Percentiles rank a stretch among this genome's conserved stretches.
Evolutionary conservation across 2,113 vertebrate species (phyloP).

Genomic region (Herpailurus yagouaroundi): DNA sequence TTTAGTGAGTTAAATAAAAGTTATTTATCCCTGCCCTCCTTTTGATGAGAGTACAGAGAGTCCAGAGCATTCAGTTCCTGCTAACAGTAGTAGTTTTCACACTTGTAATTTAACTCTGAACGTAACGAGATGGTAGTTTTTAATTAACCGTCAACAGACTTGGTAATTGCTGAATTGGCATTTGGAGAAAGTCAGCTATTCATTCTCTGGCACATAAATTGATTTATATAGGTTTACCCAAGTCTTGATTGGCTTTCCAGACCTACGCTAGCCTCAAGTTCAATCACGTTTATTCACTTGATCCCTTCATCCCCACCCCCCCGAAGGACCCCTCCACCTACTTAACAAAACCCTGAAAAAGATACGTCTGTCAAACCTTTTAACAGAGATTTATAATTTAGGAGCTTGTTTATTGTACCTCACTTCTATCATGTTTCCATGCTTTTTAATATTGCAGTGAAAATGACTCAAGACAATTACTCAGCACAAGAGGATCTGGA

Average conservation of each 20-base stretch:
- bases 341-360: not conserved
- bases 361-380: not conserved
- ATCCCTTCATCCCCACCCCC: not conserved
- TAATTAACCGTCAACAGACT: slow-evolving; percentile 73
- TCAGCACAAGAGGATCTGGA: not conserved
- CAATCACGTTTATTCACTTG: not conserved
- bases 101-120: slow-evolving; percentile 65
- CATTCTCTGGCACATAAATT: slow-evolving; percentile 48
- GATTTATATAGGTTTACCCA: slow-evolving; percentile 53
- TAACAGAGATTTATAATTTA: slow-evolving; percentile 13
- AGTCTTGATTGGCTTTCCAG: not conserved
- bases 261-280: not conserved
- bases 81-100: slow-evolving; percentile 64
- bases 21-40: slow-evolving; percentile 73
- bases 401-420: slow-evolving; percentile 20
- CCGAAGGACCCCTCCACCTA: not conserved
- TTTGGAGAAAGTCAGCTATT: slow-evolving; percentile 66
- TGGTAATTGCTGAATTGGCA: slow-evolving; percentile 72
- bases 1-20: slow-evolving; percentile 71
- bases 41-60: slow-evolving; percentile 62
- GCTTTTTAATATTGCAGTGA: slow-evolving; percentile 50
- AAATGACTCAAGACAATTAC: slow-evolving; percentile 50
- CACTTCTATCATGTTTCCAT: slow-evolving; percentile 44
- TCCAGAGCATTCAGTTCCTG: slow-evolving; percentile 52
- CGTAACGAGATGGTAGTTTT: slow-evolving; percentile 69